Base-by-base conservation (phyloP, 2,888 invertebrate genomes). In the Cyclophora punctaria region DNA sequence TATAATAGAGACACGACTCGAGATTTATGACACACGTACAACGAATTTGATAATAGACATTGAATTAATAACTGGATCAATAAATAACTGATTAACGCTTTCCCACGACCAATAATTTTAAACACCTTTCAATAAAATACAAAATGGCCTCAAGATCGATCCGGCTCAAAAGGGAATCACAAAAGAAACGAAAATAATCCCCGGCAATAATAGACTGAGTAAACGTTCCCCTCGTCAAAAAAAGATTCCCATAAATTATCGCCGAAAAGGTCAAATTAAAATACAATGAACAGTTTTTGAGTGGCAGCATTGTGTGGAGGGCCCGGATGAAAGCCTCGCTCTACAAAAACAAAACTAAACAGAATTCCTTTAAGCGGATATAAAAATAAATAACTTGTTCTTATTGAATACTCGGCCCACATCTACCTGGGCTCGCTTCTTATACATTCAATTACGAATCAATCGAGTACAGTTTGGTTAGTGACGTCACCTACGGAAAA, bases 191-290 rank as follows among this genome's bases (percentile, higher is more conserved):
- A 75, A 80, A 77, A 80, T 79, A 81, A 81, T 79, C 72, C 76
- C 68, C 67, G 73, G 67, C 80, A 78, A 84, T 85, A 83, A 83
- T 83, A 83, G 82, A 75, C 80, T 76, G 79, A 79, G 80, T 85
- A 84, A 86, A 85, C 80, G 83, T 75, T 80, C 78, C 78, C 53
- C 80, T 72, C 63, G 64, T 59, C 75, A 83, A 80, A 70, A 81
- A 78, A 80, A 77, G 69, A 75, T 79, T 83, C 83, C 76, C 84
- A 88, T 88, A 87, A 88, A 88, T 88, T 87, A 88, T 86, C 86
- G 74, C 84, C 83, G 81, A 86, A 88, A 87, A 88, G 87, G 87
- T 88, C 88, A 87, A 87, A 88, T 88, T 88, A 88, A 86, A 88
- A 88, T 88, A 88, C 88, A 88, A 88, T 87, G 87, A 87, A 80